Base-by-base conservation (phyloP, 2,888 invertebrate genomes). In the Crepidodera aurea region DNA sequence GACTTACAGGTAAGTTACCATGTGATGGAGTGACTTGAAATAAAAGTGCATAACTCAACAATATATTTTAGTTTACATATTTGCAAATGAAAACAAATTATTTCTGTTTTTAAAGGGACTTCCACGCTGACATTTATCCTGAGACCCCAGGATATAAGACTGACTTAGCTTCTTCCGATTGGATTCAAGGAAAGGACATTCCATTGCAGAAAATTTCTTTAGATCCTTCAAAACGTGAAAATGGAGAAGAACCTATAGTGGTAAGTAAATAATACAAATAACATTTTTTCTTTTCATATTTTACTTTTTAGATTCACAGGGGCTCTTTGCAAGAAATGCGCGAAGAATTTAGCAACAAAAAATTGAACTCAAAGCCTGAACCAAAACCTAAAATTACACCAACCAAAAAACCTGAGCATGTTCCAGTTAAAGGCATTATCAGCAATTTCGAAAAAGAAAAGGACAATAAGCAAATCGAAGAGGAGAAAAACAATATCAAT, bases 111-210 rank as follows among this genome's bases (percentile, higher is more conserved):
- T 71, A 51, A 51, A 79, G 94, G 73, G 96, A 98, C 72, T 98
- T 95, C 79, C 97, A 98, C 82, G 90, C 91, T 1, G 98, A 98
- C 81, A 82, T 98, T 62, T 98, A 93, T 83, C 97, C 97, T 0
- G 95, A 95, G 60, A 98, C 97, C 0, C 83, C 87, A 29, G 93
- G 94, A 44, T 88, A 86, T 48, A 86, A 90, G 67, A 91, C 96
- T 2, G 90, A 92, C 71, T 84, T 95, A 73, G 88, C 88, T 62
- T 91, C 93, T 6, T 84, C 87, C 7, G 89, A 92, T 78, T 98
- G 97, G 97, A 84, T 93, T 60, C 86, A 86, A 67, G 91, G 93
- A 32, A 85, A 85, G 51, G 91, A 94, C 79, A 84, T 87, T 55
- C 84, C 89, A n/a, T 87, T 94, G 62, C 87, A 89, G 58, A 92